Percentiles rank a stretch among this genome's conserved stretches.
Evolutionary conservation across 2,797 vertebrate species (phyloP).

Genomic region (Bovichtus variegatus): DNA sequence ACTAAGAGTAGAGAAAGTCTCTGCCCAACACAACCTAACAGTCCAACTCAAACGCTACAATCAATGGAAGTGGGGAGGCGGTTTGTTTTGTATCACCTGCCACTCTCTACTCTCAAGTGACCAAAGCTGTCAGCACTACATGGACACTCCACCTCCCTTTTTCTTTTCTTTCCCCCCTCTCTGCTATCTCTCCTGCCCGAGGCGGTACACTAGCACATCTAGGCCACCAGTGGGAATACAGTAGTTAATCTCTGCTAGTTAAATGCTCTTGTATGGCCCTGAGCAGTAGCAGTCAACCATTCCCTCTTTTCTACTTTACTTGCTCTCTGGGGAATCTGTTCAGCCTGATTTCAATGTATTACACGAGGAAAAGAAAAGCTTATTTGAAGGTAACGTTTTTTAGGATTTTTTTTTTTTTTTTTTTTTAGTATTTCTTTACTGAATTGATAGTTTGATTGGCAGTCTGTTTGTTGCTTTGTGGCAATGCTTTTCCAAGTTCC

Average conservation of each 20-base stretch:
- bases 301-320: constrained; percentile 61
- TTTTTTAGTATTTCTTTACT: constrained; percentile 42
- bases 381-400: constrained; percentile 48
- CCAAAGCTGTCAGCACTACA: constrained; percentile 51
- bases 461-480: neutral
- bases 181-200: constrained; percentile 59
- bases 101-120: constrained; percentile 58
- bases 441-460: constrained; percentile 43
- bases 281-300: constrained; percentile 76
- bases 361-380: constrained; percentile 46
- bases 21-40: constrained; percentile 1
- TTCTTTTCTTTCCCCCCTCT: constrained; percentile 24
- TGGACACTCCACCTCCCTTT: constrained; percentile 29
- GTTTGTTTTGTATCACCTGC: constrained; percentile 63
- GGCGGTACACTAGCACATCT: constrained; percentile 78
- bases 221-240: constrained; percentile 78
- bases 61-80: constrained; percentile 1
- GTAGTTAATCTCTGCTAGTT: constrained; percentile 83
- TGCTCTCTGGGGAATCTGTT: constrained; percentile 56
- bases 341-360: constrained; percentile 61
- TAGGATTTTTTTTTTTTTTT: too few relatives aligned
- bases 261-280: constrained; percentile 81
- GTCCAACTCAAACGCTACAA: neutral
- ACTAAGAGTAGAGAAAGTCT: neutral
- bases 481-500: neutral